Base-by-base conservation (phyloP, 2,113 vertebrate genomes). In the Ictidomys tridecemlineatus region DNA sequence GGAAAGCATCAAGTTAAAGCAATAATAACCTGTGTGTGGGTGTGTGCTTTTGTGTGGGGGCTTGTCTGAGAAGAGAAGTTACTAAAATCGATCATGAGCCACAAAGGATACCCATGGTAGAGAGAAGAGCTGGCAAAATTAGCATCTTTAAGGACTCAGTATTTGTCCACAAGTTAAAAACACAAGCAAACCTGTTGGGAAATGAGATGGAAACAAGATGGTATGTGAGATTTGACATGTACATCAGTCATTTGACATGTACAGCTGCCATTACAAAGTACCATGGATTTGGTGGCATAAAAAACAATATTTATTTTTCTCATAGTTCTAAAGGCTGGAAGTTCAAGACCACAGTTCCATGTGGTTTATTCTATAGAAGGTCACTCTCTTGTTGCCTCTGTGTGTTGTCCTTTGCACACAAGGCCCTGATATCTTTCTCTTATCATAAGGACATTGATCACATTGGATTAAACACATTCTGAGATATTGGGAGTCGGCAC, bases 351-450 rank as follows among this genome's bases (percentile, higher is more conserved):
- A 26, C 65, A n/a, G 20, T 20, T 13, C 30, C 32, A 22, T 42
- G 12, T 67, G n/a, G 6, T 39, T 42, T 87, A 34, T 70, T 32
- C 22, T 2, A 2, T 22, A 51, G 58, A n/a, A 2, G 30, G 22
- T 24, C 11, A 22, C 7, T 13, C 28, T 53, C 69, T 61, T 2
- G 7, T 70, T 58, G n/a, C 39, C 5, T 77, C 79, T 87, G 37
- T 18, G 0, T 1, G 24, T 12, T 18, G 0, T 32, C 20, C n/a
- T 22, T 63, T 28, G 8, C 18, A 34, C 17, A 22, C 13, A 3
- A 1, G 2, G 22, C 9, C 3, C n/a, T 16, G 16, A 6, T 13
- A 16, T 48, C 32, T 79, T 76, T 63, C 92, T 79, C 72, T 69
- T 67, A 42, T 42, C 72, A n/a, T 24, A 84, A 79, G n/a, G 78